These are phyloP conservation scores for Pseudopipra pipra DNA, from an alignment of 2,113 vertebrate species.

Conservation along the genomic window DNA sequence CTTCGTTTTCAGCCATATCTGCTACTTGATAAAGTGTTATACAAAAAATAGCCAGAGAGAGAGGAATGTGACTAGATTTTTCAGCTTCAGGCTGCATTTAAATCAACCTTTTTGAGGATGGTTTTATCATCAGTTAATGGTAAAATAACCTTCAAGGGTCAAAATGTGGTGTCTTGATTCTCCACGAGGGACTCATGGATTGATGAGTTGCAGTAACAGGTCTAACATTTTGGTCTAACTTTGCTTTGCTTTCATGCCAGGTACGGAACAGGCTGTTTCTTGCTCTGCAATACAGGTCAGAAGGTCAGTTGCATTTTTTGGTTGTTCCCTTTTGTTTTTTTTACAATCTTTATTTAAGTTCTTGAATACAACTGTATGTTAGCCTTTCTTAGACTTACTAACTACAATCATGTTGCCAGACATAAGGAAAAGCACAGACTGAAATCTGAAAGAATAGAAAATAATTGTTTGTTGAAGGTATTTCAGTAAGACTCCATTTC, in stretches of 20 bases:
- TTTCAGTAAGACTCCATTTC: not conserved
- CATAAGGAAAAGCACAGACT: not conserved
- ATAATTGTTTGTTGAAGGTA: not conserved
- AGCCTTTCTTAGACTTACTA: not conserved
- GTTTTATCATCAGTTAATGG: not conserved
- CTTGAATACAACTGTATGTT: not conserved
- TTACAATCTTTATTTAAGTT: not conserved
- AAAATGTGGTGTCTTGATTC: not conserved
- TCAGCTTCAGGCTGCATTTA: not conserved
- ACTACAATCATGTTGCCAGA: not conserved
- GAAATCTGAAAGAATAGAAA: not conserved
- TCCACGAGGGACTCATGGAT: not conserved
- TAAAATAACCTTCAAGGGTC: not conserved
- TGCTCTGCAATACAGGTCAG: slow-evolving; percentile 90
- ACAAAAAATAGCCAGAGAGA: not conserved
- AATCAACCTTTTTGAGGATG: not conserved
- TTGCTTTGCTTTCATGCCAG: slow-evolving; percentile 67
- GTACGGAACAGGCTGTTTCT: slow-evolving; percentile 96
- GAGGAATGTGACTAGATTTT: not conserved
- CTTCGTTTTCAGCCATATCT: not conserved
- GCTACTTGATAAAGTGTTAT: not conserved
- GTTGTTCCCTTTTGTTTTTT: not conserved
- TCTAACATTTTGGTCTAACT: not conserved
- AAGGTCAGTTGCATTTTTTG: slow-evolving; percentile 79
- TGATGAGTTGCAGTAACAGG: not conserved